Evolutionary conservation across 2,888 invertebrate species (phyloP).

Genomic region (Eumerus sabulonum): DNA sequence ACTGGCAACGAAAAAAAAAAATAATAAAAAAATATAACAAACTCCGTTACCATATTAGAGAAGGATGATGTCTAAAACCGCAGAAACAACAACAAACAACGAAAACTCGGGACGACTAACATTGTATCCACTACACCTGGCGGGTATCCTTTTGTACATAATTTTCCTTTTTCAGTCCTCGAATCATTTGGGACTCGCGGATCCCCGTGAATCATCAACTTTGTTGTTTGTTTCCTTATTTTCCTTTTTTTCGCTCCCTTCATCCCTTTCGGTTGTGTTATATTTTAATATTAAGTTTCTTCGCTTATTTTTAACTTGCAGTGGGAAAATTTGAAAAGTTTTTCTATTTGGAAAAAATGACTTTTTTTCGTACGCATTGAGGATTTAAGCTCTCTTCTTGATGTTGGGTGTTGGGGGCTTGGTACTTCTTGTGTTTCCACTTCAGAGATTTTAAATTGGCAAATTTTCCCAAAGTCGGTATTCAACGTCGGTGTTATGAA

Average conservation of each 20-base stretch:
- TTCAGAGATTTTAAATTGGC: slow-evolving; percentile 60
- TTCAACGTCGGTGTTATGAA: not conserved
- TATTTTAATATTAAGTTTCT: slow-evolving; percentile 58
- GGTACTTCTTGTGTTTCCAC: slow-evolving; percentile 50
- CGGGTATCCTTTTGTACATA: slow-evolving; percentile 36
- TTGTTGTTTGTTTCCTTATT: slow-evolving; percentile 51
- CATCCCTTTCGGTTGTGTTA: slow-evolving; percentile 17
- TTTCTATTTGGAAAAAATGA: slow-evolving; percentile 45
- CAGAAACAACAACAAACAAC: slow-evolving; percentile 13
- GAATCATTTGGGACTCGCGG: not conserved
- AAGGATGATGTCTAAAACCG: too few relatives aligned
- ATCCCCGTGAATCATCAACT: slow-evolving; percentile 58
- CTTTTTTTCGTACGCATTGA: slow-evolving; percentile 29
- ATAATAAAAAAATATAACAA: too few relatives aligned
- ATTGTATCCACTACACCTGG: not conserved
- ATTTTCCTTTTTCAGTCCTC: slow-evolving; percentile 23
- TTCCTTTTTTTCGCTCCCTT: slow-evolving; percentile 8
- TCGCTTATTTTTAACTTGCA: slow-evolving; percentile 60
- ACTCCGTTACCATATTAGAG: too few relatives aligned
- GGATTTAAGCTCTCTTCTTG: slow-evolving; percentile 10
- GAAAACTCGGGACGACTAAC: slow-evolving; percentile 6
- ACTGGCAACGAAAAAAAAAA: not conserved
- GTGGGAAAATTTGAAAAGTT: slow-evolving; percentile 65
- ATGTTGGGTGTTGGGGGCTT: not conserved
- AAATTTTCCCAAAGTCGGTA: slow-evolving; percentile 39